Percentiles rank a stretch among this genome's conserved stretches.
These are phyloP conservation scores for Caenorhabditis macrosperma DNA, from an alignment of 2,888 invertebrate species.

Conservation along the genomic window DNA sequence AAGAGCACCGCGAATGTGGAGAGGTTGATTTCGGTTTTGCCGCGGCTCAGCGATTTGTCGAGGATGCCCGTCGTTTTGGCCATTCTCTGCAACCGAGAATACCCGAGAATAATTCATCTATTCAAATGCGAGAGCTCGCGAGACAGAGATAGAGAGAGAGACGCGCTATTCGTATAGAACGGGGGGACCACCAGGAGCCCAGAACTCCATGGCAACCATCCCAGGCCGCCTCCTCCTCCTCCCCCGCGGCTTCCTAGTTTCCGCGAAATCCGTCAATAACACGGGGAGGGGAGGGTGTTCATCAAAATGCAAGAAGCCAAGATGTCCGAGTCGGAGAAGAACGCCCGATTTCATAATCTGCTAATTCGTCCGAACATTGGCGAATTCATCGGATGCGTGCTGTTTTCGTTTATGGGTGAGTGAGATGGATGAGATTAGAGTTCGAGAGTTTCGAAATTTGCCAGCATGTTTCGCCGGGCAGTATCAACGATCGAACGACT, in stretches of 20 bases:
- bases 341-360: slow-evolving; percentile 29
- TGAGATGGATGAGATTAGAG: background rate
- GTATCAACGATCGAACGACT: slow-evolving; percentile 34
- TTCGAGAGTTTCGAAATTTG: background rate
- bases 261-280: too few relatives aligned
- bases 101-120: background rate
- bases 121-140: background rate
- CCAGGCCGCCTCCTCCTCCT: background rate
- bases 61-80: slow-evolving; percentile 74
- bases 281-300: too few relatives aligned
- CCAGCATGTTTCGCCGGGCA: slow-evolving; percentile 54
- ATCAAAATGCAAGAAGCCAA: too few relatives aligned
- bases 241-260: too few relatives aligned
- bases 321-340: slow-evolving; percentile 13
- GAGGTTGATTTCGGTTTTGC: slow-evolving; percentile 79
- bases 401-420: slow-evolving; percentile 52
- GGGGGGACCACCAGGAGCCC: slow-evolving; percentile 1
- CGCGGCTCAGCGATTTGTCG: slow-evolving; percentile 78
- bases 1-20: slow-evolving; percentile 92
- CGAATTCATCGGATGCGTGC: slow-evolving; percentile 36
- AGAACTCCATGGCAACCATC: slow-evolving; percentile 34
- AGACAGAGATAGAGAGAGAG: background rate
- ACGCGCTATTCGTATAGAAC: background rate
- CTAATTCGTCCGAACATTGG: slow-evolving; percentile 53
- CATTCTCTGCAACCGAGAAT: slow-evolving; percentile 37